Percentiles rank a stretch among this genome's conserved stretches.
phyloP scores from a whole-genome alignment of 2,888 invertebrate species.

The Parnassius orleans region DNA sequence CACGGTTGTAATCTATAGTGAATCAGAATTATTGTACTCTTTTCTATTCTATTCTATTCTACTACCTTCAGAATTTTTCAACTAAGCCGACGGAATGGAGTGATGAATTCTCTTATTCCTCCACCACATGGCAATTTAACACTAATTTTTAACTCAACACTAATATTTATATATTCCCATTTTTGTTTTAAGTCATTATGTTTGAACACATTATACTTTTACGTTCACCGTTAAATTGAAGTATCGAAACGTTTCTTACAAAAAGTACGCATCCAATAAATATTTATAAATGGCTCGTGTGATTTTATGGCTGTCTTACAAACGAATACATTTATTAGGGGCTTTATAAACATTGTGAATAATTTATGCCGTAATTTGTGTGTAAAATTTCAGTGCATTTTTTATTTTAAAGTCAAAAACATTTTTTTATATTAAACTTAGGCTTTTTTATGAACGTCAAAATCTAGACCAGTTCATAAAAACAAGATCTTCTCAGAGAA shows the following conservation, averaged over 20 bases:
- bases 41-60: no score
- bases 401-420: not conserved
- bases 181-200: constrained; percentile 17
- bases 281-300: constrained; percentile 25
- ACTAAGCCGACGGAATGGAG: no score
- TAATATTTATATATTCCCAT: constrained; percentile 1
- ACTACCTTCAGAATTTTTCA: no score
- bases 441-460: no score
- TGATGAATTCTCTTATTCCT: no score
- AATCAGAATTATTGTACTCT: no score
- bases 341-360: constrained; percentile 23
- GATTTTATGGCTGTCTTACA: constrained; percentile 25
- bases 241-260: constrained; percentile 12
- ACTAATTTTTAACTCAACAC: no score
- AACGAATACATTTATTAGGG: constrained; percentile 21
- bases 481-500: no score
- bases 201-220: constrained; percentile 23
- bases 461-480: no score
- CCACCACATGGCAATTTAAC: no score
- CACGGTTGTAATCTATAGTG: no score
- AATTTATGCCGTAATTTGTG: constrained; percentile 19
- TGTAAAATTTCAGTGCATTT: constrained; percentile 7
- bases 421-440: no score
- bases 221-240: constrained; percentile 12
- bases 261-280: constrained; percentile 24